Evolutionary conservation across 1,140 invertebrate genomes (phyloP).

Genomic region (Brachionus plicatilis): DNA sequence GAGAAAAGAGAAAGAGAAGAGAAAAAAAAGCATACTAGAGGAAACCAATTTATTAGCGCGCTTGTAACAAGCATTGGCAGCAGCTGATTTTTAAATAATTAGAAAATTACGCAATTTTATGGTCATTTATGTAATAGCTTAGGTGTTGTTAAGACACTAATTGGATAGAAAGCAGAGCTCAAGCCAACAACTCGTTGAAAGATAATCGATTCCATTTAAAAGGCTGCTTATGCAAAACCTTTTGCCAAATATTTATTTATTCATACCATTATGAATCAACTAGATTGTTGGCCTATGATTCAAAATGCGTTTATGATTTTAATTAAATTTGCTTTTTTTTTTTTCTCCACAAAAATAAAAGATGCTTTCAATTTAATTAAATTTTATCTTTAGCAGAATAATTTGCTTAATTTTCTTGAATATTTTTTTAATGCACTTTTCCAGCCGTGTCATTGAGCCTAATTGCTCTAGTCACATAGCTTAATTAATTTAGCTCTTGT

Average conservation of each 20-base stretch:
- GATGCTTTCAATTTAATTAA: constrained; percentile 16
- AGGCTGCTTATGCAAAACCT: background rate
- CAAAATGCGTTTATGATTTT: constrained; percentile 8
- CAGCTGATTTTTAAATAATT: background rate
- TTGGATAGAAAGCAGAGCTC: background rate
- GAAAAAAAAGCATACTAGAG: background rate
- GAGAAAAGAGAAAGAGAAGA: background rate
- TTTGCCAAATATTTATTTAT: constrained; percentile 23
- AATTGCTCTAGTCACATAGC: background rate
- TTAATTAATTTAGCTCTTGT: background rate
- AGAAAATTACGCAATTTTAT: background rate
- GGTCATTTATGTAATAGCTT: background rate
- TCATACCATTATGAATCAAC: background rate
- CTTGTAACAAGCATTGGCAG: background rate
- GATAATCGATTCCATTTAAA: background rate
- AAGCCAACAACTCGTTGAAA: background rate
- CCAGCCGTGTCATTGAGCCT: background rate
- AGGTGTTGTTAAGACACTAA: background rate
- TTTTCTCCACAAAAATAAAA: background rate
- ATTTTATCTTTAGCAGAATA: background rate
- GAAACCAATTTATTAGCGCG: background rate
- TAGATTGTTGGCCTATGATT: background rate
- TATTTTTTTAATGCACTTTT: background rate
- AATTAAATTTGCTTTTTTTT: constrained; percentile 16
- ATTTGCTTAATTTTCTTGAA: background rate